Evolutionary conservation across 2,888 invertebrate genomes (phyloP), one percentile per base, ranked within the genome.

Genomic region (Bellardia bayeri): DNA sequence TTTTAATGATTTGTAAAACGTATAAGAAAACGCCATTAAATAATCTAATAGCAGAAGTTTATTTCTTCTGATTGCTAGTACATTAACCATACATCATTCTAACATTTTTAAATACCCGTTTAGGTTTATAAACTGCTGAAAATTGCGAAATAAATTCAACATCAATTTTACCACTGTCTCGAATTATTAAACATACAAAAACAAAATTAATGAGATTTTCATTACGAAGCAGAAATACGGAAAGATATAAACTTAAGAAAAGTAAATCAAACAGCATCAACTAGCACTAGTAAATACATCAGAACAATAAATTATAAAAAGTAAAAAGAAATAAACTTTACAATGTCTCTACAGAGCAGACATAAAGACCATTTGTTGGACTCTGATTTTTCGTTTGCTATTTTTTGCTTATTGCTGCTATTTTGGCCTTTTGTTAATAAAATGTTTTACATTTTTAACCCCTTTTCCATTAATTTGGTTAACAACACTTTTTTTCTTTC

Each of bases 121-220:
- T 6, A 37, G 6, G 33, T 33, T 33, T 5, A 37, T 5, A 3
- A 37, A 37, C 37, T 37, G 37, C 5, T 37, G 37, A 45, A 45
- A 45, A 45, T 45, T 11, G 11, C 4, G 13, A 45, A 45, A 45
- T 2, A 13, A 45, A 45, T 45, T 11, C 13, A 4, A 3, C 13
- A 0, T n/a, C 14, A n/a, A 6, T 58, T 13, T 58, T 11, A 30
- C 58, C 30, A 58, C 58, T 58, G 58, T 58, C 30, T 30, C 2
- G 5, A 1, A 58, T 30, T 30, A 58, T 58, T 23, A 5, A 58
- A 13, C 30, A 4, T 58, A 13, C 58, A 23, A 58, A 42, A 51
- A 6, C 8, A 69, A 79, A 68, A 69, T 69, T 69, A 79, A 79
- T 69, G 79, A 69, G 58, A 51, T 69, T 69, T 58, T 68, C 33